Percentiles rank a stretch among this genome's conserved stretches.
Evolutionary conservation across 2,888 invertebrate genomes (phyloP).

Genomic region (Drosophila picticornis): DNA sequence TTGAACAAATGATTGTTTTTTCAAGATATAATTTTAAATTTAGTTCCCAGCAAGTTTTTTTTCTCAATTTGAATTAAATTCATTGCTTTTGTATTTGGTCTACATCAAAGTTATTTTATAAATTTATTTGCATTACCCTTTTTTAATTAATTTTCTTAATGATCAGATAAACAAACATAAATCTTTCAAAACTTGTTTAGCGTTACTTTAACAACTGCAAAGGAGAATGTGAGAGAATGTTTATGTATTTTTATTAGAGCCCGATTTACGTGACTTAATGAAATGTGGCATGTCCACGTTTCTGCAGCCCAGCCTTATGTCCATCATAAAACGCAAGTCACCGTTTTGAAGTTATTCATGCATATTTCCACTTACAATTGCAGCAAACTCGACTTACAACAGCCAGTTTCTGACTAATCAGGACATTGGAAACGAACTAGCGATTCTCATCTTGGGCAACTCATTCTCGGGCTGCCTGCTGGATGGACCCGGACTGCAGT

Average conservation of each 20-base stretch:
- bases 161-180: neutral
- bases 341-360: neutral
- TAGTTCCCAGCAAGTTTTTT: too few species aligned
- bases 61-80: neutral
- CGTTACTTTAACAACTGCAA: neutral
- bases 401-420: conserved; percentile 90
- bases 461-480: conserved; percentile 93
- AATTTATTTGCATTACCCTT: neutral
- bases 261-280: conserved; percentile 3
- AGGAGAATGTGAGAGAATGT: conserved; percentile 34
- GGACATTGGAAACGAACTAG: conserved; percentile 90
- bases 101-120: neutral
- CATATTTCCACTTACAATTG: conserved; percentile 11
- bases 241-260: neutral
- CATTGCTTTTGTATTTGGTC: neutral
- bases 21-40: too few species aligned
- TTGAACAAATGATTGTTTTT: too few species aligned
- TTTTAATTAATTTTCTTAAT: neutral
- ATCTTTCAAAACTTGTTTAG: neutral
- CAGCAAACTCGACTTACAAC: conserved; percentile 92
- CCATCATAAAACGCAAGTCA: neutral
- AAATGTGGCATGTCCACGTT: neutral
- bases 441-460: conserved; percentile 91
- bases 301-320: neutral
- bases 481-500: conserved; percentile 94